Base-by-base conservation (phyloP, 2,888 invertebrate species). In the Phanerotoma sp. region DNA sequence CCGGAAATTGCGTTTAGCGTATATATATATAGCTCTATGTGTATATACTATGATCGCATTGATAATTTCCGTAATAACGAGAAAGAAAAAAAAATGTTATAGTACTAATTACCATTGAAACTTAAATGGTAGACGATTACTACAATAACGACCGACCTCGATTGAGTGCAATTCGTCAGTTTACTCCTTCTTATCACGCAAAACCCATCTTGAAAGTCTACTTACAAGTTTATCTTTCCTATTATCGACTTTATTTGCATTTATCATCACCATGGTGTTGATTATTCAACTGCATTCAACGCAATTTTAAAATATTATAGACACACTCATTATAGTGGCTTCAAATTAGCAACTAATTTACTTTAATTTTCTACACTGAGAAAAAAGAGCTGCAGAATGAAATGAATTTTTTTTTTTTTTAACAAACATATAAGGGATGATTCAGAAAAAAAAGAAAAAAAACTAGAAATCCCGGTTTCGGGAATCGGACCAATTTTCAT, bases 111-210 rank as follows among this genome's bases (percentile, higher is more conserved):
- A 60, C 52, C 45, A 37, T 41, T 25, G 33, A 53, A 40, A 32
- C 28, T 46, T 58, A 60, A 58, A 60, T 51, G 54, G 28, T 42
- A 46, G 52, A 51, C 51, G 50, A 50, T 53, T 44, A 54, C 30
- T 37, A 35, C 48, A 44, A 60, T 60, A 57, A 47, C 28, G 37
- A 37, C 47, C 40, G 58, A 62, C 60, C 62, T 51, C 62, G 53
- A 62, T 60, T 28, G 42, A 16, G 47, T 42, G 28, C 42, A 53
- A 55, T 57, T 51, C 18, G 28, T 30, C 22, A 28, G 10, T 60
- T 60, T 51, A 57, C 60, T 58, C 53, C 54, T 49, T 35, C 47
- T 54, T 47, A 60, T 58, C 58, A 60, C 60, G 62, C 55, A 20
- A 60, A 54, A 50, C 48, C 47, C 56, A 56, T 57, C 48, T n/a